Conservation (phyloP, 2,113 vertebrate genomes). For the Halcyon malimbica region DNA sequence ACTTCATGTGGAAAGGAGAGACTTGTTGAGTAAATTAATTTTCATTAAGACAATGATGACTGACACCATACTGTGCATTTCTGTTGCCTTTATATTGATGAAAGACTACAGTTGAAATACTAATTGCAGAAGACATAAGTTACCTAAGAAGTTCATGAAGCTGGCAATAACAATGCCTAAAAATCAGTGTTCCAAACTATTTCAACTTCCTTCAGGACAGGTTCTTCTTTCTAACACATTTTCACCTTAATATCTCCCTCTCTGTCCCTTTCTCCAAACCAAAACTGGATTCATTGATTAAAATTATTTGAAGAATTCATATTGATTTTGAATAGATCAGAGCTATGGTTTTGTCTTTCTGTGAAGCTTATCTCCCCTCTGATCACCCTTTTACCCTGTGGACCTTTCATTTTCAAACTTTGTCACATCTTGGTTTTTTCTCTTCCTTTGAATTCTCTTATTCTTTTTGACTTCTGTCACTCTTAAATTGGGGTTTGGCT, state of each 20-base stretch:
- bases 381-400: neutral
- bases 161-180: neutral
- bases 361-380: neutral
- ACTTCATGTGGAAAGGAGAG: neutral
- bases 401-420: neutral
- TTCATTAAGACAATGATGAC: neutral
- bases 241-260: neutral
- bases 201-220: neutral
- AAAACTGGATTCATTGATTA: neutral
- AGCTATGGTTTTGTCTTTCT: neutral
- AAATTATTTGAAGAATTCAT: neutral
- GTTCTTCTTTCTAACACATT: neutral
- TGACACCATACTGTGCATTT: neutral
- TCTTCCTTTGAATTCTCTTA: neutral
- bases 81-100: neutral
- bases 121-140: neutral
- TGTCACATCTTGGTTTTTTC: neutral
- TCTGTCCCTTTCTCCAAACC: neutral
- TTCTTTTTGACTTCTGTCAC: neutral
- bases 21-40: neutral
- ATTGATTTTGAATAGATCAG: neutral
- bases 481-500: neutral
- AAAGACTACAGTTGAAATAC: neutral
- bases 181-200: neutral
- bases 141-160: neutral